Percentiles rank a stretch among this genome's conserved stretches.
Conservation (phyloP, 2,888 invertebrate genomes). For the Eumacrocentrus americanus region DNA sequence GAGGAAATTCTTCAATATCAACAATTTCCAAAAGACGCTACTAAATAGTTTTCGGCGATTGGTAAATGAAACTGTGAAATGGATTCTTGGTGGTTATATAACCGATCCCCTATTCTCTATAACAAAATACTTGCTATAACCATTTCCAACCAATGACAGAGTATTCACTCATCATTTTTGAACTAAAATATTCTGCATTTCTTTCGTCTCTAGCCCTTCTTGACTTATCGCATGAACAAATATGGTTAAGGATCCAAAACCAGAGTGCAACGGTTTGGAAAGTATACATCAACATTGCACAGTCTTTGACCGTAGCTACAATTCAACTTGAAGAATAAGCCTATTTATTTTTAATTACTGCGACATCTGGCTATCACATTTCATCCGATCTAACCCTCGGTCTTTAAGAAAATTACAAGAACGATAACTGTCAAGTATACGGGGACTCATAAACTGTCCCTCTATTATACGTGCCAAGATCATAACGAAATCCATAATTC, state of each 20-base stretch:
- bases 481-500: not conserved
- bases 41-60: too few relatives aligned
- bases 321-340: conserved; percentile 58
- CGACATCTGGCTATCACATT: conserved; percentile 59
- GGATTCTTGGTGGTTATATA: too few relatives aligned
- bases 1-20: not conserved
- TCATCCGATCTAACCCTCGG: conserved; percentile 43
- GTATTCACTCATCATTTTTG: too few relatives aligned
- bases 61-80: too few relatives aligned
- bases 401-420: conserved; percentile 31
- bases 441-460: not conserved
- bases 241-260: too few relatives aligned
- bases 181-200: too few relatives aligned
- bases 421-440: conserved; percentile 32
- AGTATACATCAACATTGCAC: conserved; percentile 30
- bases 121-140: too few relatives aligned
- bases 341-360: too few relatives aligned
- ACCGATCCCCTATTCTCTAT: too few relatives aligned
- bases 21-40: not conserved
- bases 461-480: not conserved
- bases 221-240: too few relatives aligned
- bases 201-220: too few relatives aligned
- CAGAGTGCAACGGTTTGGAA: conserved; percentile 26
- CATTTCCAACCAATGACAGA: too few relatives aligned
- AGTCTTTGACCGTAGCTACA: conserved; percentile 31